These are phyloP conservation scores for Tupaia tana DNA, from an alignment of 2,113 vertebrate genomes.

Conservation along the genomic window DNA sequence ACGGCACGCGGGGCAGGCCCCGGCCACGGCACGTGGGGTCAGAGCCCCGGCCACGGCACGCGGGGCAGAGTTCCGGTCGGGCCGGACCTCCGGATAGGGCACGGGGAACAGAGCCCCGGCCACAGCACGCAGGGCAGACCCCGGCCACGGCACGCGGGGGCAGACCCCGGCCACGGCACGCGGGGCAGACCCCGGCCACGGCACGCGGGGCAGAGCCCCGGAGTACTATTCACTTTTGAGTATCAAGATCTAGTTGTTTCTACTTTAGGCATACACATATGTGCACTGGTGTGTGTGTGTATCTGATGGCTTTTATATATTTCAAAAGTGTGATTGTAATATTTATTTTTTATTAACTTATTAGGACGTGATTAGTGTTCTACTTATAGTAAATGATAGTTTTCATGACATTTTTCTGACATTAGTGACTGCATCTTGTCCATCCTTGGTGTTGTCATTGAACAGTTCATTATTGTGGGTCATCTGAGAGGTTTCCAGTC, in stretches of 20 bases:
- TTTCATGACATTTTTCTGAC: neutral
- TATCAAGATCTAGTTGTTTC: neutral
- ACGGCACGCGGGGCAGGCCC: no score
- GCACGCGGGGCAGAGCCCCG: no score
- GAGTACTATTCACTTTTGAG: neutral
- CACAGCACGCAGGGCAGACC: no score
- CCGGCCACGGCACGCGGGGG: no score
- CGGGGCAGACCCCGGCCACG: no score
- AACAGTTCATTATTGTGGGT: neutral
- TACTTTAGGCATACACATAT: neutral
- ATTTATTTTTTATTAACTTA: neutral
- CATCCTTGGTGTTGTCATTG: rapidly evolving
- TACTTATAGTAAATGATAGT: neutral
- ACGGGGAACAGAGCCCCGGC: no score
- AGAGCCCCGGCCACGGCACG: no score
- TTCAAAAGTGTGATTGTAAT: neutral
- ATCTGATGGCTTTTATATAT: neutral
- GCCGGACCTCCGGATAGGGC: no score
- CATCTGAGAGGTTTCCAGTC: neutral
- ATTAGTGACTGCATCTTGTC: rapidly evolving
- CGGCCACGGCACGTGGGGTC: no score
- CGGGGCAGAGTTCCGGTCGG: no score
- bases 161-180: no score
- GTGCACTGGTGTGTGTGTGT: neutral
- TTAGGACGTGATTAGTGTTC: neutral